Base-by-base conservation (phyloP, 2,113 vertebrate species). In the Microcebus murinus region DNA sequence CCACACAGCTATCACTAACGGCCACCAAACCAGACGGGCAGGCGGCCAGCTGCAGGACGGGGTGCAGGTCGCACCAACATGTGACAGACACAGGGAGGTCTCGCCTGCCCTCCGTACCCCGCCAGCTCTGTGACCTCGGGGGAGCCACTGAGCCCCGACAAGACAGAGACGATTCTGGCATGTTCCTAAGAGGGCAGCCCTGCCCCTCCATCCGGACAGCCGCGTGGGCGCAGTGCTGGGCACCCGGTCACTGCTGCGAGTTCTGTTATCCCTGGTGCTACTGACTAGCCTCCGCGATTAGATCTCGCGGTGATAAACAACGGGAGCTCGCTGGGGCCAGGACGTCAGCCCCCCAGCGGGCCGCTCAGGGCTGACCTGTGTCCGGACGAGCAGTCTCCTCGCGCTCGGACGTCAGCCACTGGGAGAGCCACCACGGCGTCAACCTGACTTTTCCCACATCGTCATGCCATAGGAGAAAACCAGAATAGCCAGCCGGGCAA, bases 1-100 rank as follows among this genome's bases (percentile, higher is more conserved):
- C 7, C 74, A n/a, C 31, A 29, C 2, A 39, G 12, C 27, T 34
- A 23, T 29, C 39, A 29, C 71, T 67, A 39, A 3, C 1, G 4
- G 18, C 61, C 48, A 3, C 68, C 9, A 0, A 52, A 55, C 9
- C 0, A 59, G 65, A 57, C 42, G 1, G 77, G 82, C 42, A 6
- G 87, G 76, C 13, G 1, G 65, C n/a, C 86, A 6, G 15, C 68
- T 0, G 8, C 0, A 0, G 14, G 76, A 2, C 7, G 1, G 45
- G 27, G 42, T 4, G 18, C 18, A 0, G 23, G 83, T 10, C 11
- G 0, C 80, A 0, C 1, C 7, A 73, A 36, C 1, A 0, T 50
- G 1, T 0, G 76, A 48, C 52, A 31, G 76, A 45, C 34, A 55
- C 67, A 29, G 23, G 67, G 8, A 4, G n/a, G 50, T 85, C 55